phyloP scores from a whole-genome alignment of 2,797 vertebrate genomes.

The Amazona finschi region DNA sequence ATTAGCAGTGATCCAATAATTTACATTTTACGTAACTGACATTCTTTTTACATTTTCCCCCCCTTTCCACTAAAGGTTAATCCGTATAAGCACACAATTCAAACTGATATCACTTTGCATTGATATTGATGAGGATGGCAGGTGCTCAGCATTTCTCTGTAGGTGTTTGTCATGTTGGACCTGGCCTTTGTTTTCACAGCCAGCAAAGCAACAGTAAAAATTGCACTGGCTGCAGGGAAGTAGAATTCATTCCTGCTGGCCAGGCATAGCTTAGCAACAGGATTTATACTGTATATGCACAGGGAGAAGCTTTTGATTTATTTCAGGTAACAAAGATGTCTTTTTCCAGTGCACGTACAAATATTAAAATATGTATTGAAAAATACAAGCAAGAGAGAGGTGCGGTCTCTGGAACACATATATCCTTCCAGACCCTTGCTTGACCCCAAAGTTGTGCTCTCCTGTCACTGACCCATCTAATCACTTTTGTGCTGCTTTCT shows the following conservation, averaged over 20 bases:
- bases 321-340: not conserved
- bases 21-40: constrained; percentile 36
- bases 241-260: not conserved
- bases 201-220: not conserved
- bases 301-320: constrained; percentile 6
- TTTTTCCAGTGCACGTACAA: not conserved
- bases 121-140: not conserved
- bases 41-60: not conserved
- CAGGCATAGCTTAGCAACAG: constrained; percentile 13
- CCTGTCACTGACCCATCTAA: constrained; percentile 52
- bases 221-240: not conserved
- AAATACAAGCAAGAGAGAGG: not conserved
- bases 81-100: not conserved
- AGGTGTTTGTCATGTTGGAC: not conserved
- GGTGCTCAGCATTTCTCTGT: not conserved
- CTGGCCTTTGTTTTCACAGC: constrained; percentile 29
- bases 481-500: constrained; percentile 45
- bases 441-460: constrained; percentile 39
- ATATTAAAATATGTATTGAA: not conserved
- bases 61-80: not conserved
- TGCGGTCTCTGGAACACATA: not conserved
- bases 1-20: constrained; percentile 39
- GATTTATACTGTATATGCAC: not conserved
- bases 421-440: constrained; percentile 38
- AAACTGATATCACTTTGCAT: not conserved